Evolutionary conservation across 1,140 invertebrate genomes (phyloP), one percentile per base, ranked within the genome.

Genomic region (Gryon sp.): DNA sequence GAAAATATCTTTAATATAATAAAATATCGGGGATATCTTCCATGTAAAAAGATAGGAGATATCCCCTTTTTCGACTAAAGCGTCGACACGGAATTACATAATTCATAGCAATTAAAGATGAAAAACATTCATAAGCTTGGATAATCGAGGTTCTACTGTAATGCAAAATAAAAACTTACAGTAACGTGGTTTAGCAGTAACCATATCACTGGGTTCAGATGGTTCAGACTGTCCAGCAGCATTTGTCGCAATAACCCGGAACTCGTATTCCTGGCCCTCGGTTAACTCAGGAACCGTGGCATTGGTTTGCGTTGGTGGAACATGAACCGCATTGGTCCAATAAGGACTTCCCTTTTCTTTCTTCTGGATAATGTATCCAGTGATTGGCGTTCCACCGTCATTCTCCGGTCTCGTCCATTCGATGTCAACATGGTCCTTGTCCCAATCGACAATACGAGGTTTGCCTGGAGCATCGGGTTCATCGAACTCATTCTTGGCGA

Each of bases 181-280:
- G 80, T 93, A 95, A 86, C 96, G 92, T 66, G 95, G 93, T 83
- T 97, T 97, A 46, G 94, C 94, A 40, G 93, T 95, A 63, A 99
- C 92, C 30, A 95, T 90, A 82, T 98, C 95, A 22, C 96, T 97
- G 28, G 97, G 94, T 83, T 98, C 97, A 48, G 96, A 97, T 4
- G 98, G 96, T 86, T 98, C 96, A 36, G 97, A 98, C 81, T 95
- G 94, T 24, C 99, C 99, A 40, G 96, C 97, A 82, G 96, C 93
- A 88, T 99, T 99, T 2, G 96, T 93, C 15, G 98, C 98, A 80
- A 97, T 95, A 0, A 99, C 92, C 76, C 98, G 91, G 91, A 99
- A 99, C 87, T 99, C 96, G 86, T 99, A 99, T 83, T 98, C 96
- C 86, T 98, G 95, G 20, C 97, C 97, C 87, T 98, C 96, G 1